Percentiles rank a stretch among this genome's conserved stretches.
Conservation (phyloP, 23 tunicate genomes). For the Trididemnum nubilum region DNA sequence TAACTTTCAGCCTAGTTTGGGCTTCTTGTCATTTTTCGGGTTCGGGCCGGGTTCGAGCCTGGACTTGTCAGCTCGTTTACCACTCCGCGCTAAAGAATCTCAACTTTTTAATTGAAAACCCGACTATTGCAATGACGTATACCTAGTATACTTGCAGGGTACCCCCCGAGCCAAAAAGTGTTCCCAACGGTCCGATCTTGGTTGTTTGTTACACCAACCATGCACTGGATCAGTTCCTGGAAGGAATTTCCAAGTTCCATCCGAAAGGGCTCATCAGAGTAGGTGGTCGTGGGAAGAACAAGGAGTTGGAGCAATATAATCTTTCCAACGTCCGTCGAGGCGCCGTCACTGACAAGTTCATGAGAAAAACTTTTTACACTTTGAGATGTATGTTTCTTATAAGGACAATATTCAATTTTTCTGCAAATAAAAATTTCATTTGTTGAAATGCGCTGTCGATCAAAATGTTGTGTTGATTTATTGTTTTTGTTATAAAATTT, state of each 20-base stretch:
- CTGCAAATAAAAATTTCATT: background rate
- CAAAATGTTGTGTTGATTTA: background rate
- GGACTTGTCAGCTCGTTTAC: no score
- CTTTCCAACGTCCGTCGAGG: slow-evolving; percentile 36
- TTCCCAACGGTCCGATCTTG: slow-evolving; percentile 44
- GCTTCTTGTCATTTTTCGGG: no score
- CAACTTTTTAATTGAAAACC: no score
- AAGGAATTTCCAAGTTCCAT: slow-evolving; percentile 71
- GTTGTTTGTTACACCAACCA: slow-evolving; percentile 96
- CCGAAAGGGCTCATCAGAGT: slow-evolving; percentile 54
- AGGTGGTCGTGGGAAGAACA: slow-evolving; percentile 79
- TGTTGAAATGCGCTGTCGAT: background rate
- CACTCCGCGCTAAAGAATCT: no score
- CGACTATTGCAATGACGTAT: no score
- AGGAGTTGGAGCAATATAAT: slow-evolving; percentile 54
- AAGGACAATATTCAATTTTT: no score
- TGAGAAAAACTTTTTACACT: background rate
- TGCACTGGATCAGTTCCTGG: slow-evolving; percentile 96
- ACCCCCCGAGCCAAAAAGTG: background rate
- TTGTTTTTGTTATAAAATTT: no score
- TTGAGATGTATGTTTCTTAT: slow-evolving; percentile 7
- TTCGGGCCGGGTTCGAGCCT: no score
- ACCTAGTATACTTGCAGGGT: no score
- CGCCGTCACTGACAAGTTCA: background rate
- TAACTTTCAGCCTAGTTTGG: no score